Evolutionary conservation across 1,140 invertebrate species (phyloP).

Genomic region (Ceratina australensis): DNA sequence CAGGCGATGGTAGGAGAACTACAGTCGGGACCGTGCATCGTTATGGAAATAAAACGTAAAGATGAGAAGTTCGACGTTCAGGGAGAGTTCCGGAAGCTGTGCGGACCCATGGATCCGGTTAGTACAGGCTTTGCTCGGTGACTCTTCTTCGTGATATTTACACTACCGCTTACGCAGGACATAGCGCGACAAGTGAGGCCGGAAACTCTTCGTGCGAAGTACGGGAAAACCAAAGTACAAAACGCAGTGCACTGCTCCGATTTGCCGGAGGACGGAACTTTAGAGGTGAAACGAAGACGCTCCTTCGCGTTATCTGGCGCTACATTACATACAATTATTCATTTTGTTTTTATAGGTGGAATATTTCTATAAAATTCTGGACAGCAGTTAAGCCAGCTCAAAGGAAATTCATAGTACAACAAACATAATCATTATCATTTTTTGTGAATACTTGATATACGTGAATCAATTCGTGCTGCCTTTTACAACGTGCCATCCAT

Average conservation of each 20-base stretch:
- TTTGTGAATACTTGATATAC: background rate
- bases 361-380: constrained; percentile 89
- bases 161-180: constrained; percentile 81
- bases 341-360: constrained; percentile 79
- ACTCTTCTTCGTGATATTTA: constrained; percentile 30
- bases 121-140: constrained; percentile 65
- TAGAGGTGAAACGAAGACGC: constrained; percentile 85
- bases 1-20: constrained; percentile 92
- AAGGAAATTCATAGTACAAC: background rate
- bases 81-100: constrained; percentile 89
- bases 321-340: background rate
- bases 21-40: constrained; percentile 90
- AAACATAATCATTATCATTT: background rate
- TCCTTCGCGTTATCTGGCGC: no score
- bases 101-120: constrained; percentile 93
- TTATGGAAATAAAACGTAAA: constrained; percentile 89
- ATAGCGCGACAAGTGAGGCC: constrained; percentile 91
- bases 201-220: constrained; percentile 89
- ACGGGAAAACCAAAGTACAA: constrained; percentile 89
- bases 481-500: background rate
- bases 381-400: constrained; percentile 46
- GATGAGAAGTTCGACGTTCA: constrained; percentile 82
- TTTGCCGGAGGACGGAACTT: constrained; percentile 89
- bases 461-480: background rate
- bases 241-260: constrained; percentile 97